Base-by-base conservation (phyloP, 2,797 vertebrate genomes). In the Catostomus latipinnis region DNA sequence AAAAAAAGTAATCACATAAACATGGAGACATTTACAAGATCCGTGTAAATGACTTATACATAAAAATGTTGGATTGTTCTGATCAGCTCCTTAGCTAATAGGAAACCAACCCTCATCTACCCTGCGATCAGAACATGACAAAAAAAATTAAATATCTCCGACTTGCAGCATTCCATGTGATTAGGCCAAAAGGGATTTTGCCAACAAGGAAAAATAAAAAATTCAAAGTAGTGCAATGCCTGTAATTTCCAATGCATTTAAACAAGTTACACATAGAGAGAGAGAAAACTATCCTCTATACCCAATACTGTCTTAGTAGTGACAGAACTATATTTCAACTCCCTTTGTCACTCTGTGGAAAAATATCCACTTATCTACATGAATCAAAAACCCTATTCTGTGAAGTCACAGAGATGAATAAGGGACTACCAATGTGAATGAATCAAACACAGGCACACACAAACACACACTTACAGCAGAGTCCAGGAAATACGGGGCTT, bases 221-320 rank as follows among this genome's bases (percentile, higher is more conserved):
- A 70, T 75, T 74, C 58, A 80, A 86, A 85, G 86, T 90, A 89
- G 91, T 91, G 87, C 89, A 93, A 91, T 74, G 76, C 84, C 85
- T 86, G 84, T 83, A 72, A 77, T 81, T 87, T 86, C 71, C 86
- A 87, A 87, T 77, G 80, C 76, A 85, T 87, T 86, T 80, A 58
- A 87, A 87, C 71, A 85, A 79, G 53, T 81, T 63, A 82, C 62
- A 76, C 80, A 76, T 68, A 82, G 78, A 73, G 50, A 69, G 57
- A 22, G 60, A 65, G 81, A 81, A 56, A 69, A 52, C 62, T 72
- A 63, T 78, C 70, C 73, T 84, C 70, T 84, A 81, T 82, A 83
- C 71, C 81, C 82, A 86, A 88, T 83, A 87, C 81, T 88, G 86
- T 83, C 80, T 60, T 62, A 81, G 75, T 84, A 88, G 85, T 81